Evolutionary conservation across 2,113 vertebrate genomes (phyloP), one percentile per base, ranked within the genome.

Genomic region (Callipepla californica): DNA sequence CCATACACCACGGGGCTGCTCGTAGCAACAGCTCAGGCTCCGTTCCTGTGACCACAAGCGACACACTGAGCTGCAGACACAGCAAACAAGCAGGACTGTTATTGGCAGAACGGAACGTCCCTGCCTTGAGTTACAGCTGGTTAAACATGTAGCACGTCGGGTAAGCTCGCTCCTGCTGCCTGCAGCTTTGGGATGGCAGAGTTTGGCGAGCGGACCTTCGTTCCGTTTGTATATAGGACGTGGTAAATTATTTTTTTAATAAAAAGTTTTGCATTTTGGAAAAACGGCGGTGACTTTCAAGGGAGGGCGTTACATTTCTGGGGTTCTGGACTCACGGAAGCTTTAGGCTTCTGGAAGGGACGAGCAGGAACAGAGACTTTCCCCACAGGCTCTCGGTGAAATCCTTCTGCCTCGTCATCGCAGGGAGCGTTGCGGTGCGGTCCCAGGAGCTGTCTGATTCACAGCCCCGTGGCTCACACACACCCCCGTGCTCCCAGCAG

Each of bases 181-280:
- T 36, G 45, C 75, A n/a, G 4, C 85, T 63, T 34, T 92, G 55
- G 61, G 70, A 42, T 32, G 63, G 90, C 92, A 92, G 90, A 94
- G 61, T 94, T 97, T 95, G 76, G 2, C 69, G 68, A 83, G 50
- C 3, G 59, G 55, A 38, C 13, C 1, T 77, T 82, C 4, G 0
- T 72, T 70, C 11, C 4, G 80, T 96, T 92, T 97, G 97, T 98
- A 91, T n/a, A 96, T 74, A 96, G 94, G 93, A 80, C 65, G 51
- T 89, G 87, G 62, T 98, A 98, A 98, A 79, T 98, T 98, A 98
- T 87, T 98, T 98, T 98, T 96, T 53, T 97, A 97, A 97, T 97
- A 97, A 98, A 97, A 87, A 1, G 4, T 25, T 70, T 91, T 48
- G 63, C 4, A 12, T 38, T 67, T 80, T 92, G 74, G 77, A 78